A percentile compares a stretch with the other conserved stretches of the same genome.
These are phyloP conservation scores for Athripsodes cinereus DNA, from an alignment of 2,888 invertebrate genomes.

Conservation along the genomic window DNA sequence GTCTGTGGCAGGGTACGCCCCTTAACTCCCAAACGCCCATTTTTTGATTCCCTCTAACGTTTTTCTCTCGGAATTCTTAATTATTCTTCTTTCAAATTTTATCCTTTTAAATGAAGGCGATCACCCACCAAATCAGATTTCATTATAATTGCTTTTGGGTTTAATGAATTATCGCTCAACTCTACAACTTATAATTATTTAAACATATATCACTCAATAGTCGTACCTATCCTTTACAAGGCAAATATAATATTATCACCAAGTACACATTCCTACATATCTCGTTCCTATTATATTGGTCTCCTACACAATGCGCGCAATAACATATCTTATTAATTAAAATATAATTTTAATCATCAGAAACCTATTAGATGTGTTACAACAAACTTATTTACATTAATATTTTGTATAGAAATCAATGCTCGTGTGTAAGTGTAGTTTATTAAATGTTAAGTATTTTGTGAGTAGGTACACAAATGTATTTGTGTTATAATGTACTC, in stretches of 20 bases:
- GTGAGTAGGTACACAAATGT: too few relatives aligned
- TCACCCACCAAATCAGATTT: slow-evolving; percentile 22
- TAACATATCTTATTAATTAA: too few relatives aligned
- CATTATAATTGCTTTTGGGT: slow-evolving; percentile 26
- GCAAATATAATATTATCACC: too few relatives aligned
- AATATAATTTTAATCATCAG: too few relatives aligned
- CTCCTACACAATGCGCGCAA: neutral
- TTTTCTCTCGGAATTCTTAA: slow-evolving; percentile 24
- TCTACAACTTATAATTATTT: slow-evolving; percentile 24
- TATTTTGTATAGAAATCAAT: too few relatives aligned
- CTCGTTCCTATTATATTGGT: neutral
- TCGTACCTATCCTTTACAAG: too few relatives aligned
- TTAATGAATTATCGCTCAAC: slow-evolving; percentile 23
- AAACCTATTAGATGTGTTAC: too few relatives aligned
- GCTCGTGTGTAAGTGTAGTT: too few relatives aligned
- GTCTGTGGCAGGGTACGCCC: slow-evolving; percentile 18
- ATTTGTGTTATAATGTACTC: too few relatives aligned
- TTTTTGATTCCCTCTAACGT: slow-evolving; percentile 8
- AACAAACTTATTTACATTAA: too few relatives aligned
- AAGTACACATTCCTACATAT: neutral
- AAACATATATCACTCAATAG: slow-evolving; percentile 24
- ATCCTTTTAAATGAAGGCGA: slow-evolving; percentile 16
- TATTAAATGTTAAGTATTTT: too few relatives aligned
- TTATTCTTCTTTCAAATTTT: slow-evolving; percentile 20
- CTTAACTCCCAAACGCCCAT: slow-evolving; percentile 22